Conservation (phyloP, 1,140 invertebrate species). For the Eumaeus atala region DNA sequence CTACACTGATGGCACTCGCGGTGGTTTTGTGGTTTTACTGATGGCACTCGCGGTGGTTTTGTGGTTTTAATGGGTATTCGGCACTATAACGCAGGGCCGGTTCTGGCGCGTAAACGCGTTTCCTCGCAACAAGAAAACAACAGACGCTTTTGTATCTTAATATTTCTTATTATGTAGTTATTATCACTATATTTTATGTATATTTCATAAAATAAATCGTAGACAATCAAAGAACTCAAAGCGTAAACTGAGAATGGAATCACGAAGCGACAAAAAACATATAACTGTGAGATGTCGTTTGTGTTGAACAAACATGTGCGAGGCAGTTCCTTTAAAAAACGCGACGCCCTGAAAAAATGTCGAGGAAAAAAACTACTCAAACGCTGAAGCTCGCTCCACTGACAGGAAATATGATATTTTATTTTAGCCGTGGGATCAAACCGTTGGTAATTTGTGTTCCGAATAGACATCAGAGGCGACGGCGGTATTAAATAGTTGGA, state of each 20-base stretch:
- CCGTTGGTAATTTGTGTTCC: conserved; percentile 67
- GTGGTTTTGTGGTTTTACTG: too few species aligned
- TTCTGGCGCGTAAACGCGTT: too few species aligned
- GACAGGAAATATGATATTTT: conserved; percentile 74
- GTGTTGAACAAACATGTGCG: conserved; percentile 68
- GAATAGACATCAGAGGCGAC: conserved; percentile 55
- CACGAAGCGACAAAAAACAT: conserved; percentile 45
- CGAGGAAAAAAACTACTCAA: conserved; percentile 52
- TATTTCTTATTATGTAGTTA: conserved; percentile 11
- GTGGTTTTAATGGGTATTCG: too few species aligned
- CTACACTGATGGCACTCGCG: too few species aligned
- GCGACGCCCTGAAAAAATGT: conserved; percentile 47
- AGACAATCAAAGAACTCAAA: background rate
- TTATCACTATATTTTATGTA: too few species aligned
- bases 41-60: too few species aligned
- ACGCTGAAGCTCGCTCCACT: conserved; percentile 55
- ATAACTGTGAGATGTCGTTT: conserved; percentile 44
- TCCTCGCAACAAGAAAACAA: too few species aligned
- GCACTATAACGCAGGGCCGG: too few species aligned
- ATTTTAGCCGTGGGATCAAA: conserved; percentile 72
- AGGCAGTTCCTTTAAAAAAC: conserved; percentile 64
- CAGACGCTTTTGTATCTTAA: too few species aligned
- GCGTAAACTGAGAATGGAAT: conserved; percentile 17
- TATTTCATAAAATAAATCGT: background rate
- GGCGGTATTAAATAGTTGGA: conserved; percentile 55